These are phyloP conservation scores for Felis catus DNA, from an alignment of 2,113 vertebrate species.

Conservation along the genomic window F.catus_Fca126_mat1.0 CM031414.1:40376001-40376500, in stretches of 20 bases:
- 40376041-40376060: neutral
- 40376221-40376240: neutral
- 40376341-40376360: neutral
- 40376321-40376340: conserved; percentile 8
- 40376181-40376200: neutral
- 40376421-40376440: neutral
- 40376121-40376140: neutral
- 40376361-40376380: conserved; percentile 28
- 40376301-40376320: neutral
- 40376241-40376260: neutral
- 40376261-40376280: neutral
- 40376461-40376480: neutral
- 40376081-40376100: neutral
- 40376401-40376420: neutral
- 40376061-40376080: neutral
- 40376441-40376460: neutral
- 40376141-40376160: neutral
- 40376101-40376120: conserved; percentile 25
- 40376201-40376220: neutral
- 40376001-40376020: neutral
- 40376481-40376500: conserved; percentile 58
- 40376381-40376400: neutral
- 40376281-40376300: neutral
- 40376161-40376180: neutral
- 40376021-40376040: neutral